Evolutionary conservation across 1,140 invertebrate genomes (phyloP), one percentile per base, ranked within the genome.

Genomic region (Cheumatopsyche charites): DNA sequence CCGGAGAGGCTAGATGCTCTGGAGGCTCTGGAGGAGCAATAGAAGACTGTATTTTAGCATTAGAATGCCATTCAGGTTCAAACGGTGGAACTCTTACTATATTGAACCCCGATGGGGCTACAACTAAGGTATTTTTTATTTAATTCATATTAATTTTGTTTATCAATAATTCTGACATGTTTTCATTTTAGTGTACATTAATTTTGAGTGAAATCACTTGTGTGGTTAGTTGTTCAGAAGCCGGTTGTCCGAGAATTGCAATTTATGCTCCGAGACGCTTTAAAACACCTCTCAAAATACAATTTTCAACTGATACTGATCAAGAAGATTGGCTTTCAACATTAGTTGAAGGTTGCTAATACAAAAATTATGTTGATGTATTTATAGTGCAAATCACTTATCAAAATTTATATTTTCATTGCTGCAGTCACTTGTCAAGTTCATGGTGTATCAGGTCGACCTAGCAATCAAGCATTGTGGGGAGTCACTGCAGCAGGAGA

Each of bases 311-410:
- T 76, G 93, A 95, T 81, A 87, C 88, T 45, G 91, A 94, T 82
- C 87, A 93, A 82, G 92, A 94, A 83, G 93, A 95, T 79, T 96
- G 94, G 94, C 87, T 94, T 58, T 88, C 88, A 42, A 87, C 93
- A 78, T 85, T 94, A 78, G 89, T 88, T 70, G 77, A 83, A 78
- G 80, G 74, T 73, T 49, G 62, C 42, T 61, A 62, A 67, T 67
- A 23, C 62, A 25, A 66, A 36, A 36, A 36, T 36, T 36, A 36
- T 36, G 29, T 45, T 36, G 23, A 65, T 9, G 21, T 62, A 36
- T 36, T 4, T 36, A 36, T 36, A 36, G n/a, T n/a, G n/a, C n/a
- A n/a, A n/a, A n/a, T n/a, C 9, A 36, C 29, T 4, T n/a, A 23
- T 41, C 15, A 67, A 47, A 70, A 43, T 70, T 26, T 68, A 17